Evolutionary conservation across 2,888 invertebrate species (phyloP), one percentile per base, ranked within the genome.

Genomic region (Caenorhabditis wallacei): DNA sequence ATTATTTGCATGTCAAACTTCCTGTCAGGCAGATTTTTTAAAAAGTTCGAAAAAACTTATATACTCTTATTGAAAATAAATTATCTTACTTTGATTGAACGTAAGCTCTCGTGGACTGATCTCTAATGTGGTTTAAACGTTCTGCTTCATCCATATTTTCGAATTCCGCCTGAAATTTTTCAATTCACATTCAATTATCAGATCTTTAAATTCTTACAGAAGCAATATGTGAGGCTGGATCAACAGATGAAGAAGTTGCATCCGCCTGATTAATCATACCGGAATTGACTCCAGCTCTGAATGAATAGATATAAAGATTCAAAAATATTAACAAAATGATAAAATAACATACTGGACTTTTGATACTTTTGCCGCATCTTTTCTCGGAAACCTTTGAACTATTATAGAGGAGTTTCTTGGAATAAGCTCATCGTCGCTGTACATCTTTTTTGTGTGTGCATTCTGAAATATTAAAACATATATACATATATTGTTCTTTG

Each of bases 341-440:
- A 20, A 11, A 51, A 53, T 51, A 40, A 88, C 90, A 86, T 76
- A 92, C 92, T 89, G 90, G 20, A 92, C 87, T 89, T 92, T 92
- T 8, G 91, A 91, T 54, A 91, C 79, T 69, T 91, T 92, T 16
- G 80, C 83, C 0, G 88, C 89, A 78, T 88, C 88, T 48, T 88
- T 88, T 53, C 97, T 94, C 13, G 98, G 98, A 70, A 98, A 95
- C 92, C 99, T 94, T 56, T 97, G 96, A 87, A 99, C 96, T 87
- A 98, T 95, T 46, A 99, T 94, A 30, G 98, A 98, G 75, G 98
- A 96, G 93, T 99, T 99, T 94, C 98, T 97, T 37, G 98, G 97
- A 91, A 99, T 97, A 87, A 98, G 94, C 59, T 95, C 95, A 91
- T 97, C 97, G 93, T 97, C 96, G 61, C 95, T 95, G 93, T 98